Evolutionary conservation across 1,140 invertebrate species (phyloP).

Genomic region (Drosophila jambulina): DNA sequence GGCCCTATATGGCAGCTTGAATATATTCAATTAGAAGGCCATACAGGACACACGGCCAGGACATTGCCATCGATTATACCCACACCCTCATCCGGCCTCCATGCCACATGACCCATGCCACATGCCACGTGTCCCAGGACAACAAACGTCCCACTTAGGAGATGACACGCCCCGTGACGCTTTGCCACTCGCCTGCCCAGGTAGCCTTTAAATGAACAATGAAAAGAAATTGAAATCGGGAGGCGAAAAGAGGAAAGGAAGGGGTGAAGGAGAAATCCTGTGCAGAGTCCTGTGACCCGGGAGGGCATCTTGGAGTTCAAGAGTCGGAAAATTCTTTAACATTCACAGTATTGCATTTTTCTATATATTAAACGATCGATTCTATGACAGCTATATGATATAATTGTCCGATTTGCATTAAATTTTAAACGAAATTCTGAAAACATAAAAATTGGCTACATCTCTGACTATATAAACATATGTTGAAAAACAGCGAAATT

Average conservation of each 20-base stretch:
- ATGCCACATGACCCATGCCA: background rate
- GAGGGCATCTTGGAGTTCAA: background rate
- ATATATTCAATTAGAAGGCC: slow-evolving; percentile 67
- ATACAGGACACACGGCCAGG: slow-evolving; percentile 8
- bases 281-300: background rate
- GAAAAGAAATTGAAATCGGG: slow-evolving; percentile 15
- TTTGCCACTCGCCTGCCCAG: slow-evolving; percentile 18
- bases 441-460: too few species aligned
- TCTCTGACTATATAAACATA: too few species aligned
- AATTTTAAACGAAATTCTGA: too few species aligned
- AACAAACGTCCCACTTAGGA: slow-evolving; percentile 27
- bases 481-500: too few species aligned
- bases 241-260: background rate
- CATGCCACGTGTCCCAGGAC: slow-evolving; percentile 34
- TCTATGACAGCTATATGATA: too few species aligned
- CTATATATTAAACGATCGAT: too few species aligned
- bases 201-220: slow-evolving; percentile 68
- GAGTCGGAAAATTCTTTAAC: too few species aligned
- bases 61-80: slow-evolving; percentile 4
- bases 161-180: slow-evolving; percentile 10
- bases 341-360: too few species aligned
- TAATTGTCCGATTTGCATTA: too few species aligned
- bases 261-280: background rate
- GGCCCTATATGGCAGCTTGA: slow-evolving; percentile 31
- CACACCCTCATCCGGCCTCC: background rate